phyloP scores from a whole-genome alignment of 2,113 vertebrate species.

The Athene cunicularia region DNA sequence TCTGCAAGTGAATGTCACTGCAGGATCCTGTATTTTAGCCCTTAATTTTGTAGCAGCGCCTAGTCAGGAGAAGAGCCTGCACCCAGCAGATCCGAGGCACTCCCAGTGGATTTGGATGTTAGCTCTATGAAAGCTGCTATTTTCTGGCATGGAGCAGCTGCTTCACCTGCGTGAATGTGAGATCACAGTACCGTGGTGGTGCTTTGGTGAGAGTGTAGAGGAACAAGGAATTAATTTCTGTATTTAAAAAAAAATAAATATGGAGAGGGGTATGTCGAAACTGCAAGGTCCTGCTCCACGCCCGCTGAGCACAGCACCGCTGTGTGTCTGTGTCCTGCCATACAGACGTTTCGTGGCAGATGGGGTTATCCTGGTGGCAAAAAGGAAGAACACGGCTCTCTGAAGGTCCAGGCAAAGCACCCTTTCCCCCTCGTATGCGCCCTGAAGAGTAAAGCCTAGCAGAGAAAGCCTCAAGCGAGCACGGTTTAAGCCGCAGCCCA shows the following conservation, averaged over 20 bases:
- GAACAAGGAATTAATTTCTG: background rate
- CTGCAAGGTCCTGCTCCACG: too few relatives aligned
- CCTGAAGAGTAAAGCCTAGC: too few relatives aligned
- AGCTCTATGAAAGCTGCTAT: background rate
- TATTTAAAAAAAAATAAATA: background rate
- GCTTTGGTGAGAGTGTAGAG: background rate
- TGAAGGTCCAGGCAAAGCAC: fast-evolving
- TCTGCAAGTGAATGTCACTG: background rate
- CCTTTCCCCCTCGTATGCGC: too few relatives aligned
- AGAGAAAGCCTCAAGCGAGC: fast-evolving
- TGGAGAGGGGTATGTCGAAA: too few relatives aligned
- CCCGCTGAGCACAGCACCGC: background rate
- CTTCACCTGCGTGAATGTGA: background rate
- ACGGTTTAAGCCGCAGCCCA: fast-evolving
- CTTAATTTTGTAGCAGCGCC: background rate
- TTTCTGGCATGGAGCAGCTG: background rate
- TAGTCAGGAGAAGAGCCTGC: background rate
- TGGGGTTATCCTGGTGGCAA: background rate
- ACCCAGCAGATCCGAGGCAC: fast-evolving
- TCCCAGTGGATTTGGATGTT: fast-evolving
- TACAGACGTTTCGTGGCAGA: fast-evolving
- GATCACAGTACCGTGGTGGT: background rate
- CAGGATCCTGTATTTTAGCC: background rate
- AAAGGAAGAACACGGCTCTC: fast-evolving
- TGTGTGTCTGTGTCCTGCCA: background rate